phyloP scores from a whole-genome alignment of 2,113 vertebrate species.

The Odontophorus gujanensis region DNA sequence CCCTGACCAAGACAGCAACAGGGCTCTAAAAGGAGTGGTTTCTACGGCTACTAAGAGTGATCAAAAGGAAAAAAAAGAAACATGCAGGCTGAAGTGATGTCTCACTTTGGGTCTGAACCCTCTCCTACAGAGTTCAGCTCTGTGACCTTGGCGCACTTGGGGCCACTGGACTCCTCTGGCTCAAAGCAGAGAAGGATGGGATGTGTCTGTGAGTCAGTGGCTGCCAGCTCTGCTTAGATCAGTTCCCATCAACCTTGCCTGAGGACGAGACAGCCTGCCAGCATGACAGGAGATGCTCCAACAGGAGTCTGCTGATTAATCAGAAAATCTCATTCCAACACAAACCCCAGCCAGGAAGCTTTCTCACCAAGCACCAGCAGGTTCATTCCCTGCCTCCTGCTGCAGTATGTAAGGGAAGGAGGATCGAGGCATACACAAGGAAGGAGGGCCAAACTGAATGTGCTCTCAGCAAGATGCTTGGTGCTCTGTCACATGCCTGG shows the following conservation, averaged over 20 bases:
- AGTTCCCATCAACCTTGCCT: neutral
- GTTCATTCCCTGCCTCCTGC: neutral
- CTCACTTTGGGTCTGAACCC: neutral
- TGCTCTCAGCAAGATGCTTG: neutral
- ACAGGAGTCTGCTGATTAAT: neutral
- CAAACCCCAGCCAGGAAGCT: neutral
- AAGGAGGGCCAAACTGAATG: neutral
- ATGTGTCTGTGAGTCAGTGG: rapidly evolving
- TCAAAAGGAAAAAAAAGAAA: too few species aligned
- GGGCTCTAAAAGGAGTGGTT: neutral
- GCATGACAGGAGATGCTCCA: neutral
- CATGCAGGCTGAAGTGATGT: neutral
- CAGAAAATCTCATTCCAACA: neutral
- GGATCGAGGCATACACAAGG: neutral
- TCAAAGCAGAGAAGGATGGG: neutral
- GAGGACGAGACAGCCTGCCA: neutral
- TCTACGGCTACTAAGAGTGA: neutral
- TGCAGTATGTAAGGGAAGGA: rapidly evolving
- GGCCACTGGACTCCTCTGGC: neutral
- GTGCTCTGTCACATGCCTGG: neutral
- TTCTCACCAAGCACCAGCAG: neutral
- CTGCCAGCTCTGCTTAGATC: constrained; percentile 5
- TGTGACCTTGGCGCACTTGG: neutral
- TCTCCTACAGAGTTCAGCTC: neutral
- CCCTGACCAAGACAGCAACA: neutral